Conservation (phyloP, 2,113 vertebrate genomes). For the Stegostoma tigrinum region DNA sequence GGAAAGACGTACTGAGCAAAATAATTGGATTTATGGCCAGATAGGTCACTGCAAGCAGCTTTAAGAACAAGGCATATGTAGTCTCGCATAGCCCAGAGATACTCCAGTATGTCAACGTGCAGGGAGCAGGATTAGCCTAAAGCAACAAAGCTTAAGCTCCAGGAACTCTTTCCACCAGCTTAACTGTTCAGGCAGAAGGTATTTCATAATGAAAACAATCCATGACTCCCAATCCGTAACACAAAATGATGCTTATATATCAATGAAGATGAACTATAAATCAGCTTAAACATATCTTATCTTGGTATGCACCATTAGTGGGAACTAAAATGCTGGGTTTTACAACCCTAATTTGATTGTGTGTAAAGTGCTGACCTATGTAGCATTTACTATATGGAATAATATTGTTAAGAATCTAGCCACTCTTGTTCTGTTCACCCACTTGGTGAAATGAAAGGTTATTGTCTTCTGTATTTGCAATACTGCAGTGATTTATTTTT, state of each 20-base stretch:
- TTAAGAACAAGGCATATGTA: too few species aligned
- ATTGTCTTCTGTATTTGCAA: background rate
- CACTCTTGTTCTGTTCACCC: background rate
- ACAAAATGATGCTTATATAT: background rate
- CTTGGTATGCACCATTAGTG: background rate
- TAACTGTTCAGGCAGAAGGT: background rate
- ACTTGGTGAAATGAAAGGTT: background rate
- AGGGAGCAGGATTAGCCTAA: too few species aligned
- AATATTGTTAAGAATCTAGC: background rate
- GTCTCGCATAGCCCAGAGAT: too few species aligned
- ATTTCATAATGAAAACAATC: background rate
- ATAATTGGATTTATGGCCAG: too few species aligned
- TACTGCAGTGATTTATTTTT: background rate
- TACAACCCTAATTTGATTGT: background rate
- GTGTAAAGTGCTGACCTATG: background rate
- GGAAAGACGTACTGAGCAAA: too few species aligned
- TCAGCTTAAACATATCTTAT: background rate
- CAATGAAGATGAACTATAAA: background rate
- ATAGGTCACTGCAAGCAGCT: too few species aligned
- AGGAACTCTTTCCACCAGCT: background rate
- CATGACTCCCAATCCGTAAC: too few species aligned
- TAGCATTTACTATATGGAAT: background rate
- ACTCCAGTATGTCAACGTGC: too few species aligned
- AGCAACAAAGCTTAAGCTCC: too few species aligned
- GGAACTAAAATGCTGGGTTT: background rate